Evolutionary conservation across 2,113 vertebrate species (phyloP).

Genomic region (Anas platyrhynchos): DNA sequence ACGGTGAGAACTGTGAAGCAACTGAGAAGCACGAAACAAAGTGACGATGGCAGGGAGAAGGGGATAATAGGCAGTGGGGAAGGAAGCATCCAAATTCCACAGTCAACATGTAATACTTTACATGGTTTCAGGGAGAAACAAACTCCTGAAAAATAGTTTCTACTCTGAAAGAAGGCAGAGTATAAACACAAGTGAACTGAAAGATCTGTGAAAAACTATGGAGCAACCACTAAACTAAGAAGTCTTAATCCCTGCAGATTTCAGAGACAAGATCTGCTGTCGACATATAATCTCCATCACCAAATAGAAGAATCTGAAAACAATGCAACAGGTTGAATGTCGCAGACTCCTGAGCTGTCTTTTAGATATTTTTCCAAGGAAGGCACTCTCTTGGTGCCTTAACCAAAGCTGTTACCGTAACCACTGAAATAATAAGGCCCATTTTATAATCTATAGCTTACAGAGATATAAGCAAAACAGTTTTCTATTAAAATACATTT

Average conservation of each 20-base stretch:
- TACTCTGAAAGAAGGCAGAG: not conserved
- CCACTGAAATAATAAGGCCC: not conserved
- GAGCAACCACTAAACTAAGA: not conserved
- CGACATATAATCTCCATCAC: not conserved
- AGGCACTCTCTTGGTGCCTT: not conserved
- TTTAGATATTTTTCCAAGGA: not conserved
- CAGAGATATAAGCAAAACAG: not conserved
- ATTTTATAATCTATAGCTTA: not conserved
- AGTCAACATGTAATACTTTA: not conserved
- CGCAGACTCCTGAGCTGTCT: not conserved
- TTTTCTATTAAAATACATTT: constrained; percentile 4
- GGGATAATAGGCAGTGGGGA: not conserved
- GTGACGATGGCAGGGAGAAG: not conserved
- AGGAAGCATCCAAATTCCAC: not conserved
- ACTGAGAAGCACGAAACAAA: not conserved
- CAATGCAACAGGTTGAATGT: not conserved
- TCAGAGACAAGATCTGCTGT: not conserved
- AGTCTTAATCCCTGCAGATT: not conserved
- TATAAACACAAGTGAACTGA: not conserved
- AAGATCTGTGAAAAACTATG: not conserved
- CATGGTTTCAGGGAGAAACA: not conserved
- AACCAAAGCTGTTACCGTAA: not conserved
- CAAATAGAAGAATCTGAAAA: not conserved
- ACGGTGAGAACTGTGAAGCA: not conserved
- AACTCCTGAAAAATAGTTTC: not conserved